Evolutionary conservation across 2,888 invertebrate species (phyloP).

Genomic region (Allophyes oxyacanthae): DNA sequence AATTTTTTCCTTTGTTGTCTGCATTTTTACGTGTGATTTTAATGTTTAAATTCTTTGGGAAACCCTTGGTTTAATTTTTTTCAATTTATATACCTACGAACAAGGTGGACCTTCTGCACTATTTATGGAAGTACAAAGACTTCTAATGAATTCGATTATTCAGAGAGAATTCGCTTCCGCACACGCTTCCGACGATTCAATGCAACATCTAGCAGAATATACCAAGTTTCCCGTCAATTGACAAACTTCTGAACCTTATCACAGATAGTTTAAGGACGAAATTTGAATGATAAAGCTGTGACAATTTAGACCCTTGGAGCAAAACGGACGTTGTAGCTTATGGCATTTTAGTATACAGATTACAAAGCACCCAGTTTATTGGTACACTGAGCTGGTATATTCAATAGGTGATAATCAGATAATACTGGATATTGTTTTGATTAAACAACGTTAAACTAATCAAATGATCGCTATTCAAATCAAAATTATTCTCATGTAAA

Average conservation of each 20-base stretch:
- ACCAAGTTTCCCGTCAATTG: constrained; percentile 16
- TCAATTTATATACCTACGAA: neutral
- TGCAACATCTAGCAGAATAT: constrained; percentile 40
- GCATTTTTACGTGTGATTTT: neutral
- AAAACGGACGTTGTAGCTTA: constrained; percentile 49
- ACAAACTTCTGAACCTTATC: constrained; percentile 36
- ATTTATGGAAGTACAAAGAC: constrained; percentile 74
- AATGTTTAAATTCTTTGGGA: neutral
- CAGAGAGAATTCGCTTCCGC: constrained; percentile 73
- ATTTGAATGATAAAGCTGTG: constrained; percentile 34
- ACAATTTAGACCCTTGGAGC: constrained; percentile 41
- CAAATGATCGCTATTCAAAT: too few relatives aligned
- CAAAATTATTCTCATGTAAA: too few relatives aligned
- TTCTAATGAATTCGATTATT: constrained; percentile 84
- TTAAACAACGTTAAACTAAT: too few relatives aligned
- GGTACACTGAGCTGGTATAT: neutral
- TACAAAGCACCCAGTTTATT: constrained; percentile 12
- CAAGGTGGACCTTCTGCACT: constrained; percentile 62
- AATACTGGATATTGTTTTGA: neutral
- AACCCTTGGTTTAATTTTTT: neutral
- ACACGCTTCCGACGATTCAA: constrained; percentile 66
- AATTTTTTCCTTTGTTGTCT: neutral
- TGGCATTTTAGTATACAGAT: constrained; percentile 28
- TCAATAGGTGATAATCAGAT: neutral
- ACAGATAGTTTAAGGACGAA: constrained; percentile 37